phyloP scores from a whole-genome alignment of 2,113 vertebrate genomes.

The Cinclus cinclus region DNA sequence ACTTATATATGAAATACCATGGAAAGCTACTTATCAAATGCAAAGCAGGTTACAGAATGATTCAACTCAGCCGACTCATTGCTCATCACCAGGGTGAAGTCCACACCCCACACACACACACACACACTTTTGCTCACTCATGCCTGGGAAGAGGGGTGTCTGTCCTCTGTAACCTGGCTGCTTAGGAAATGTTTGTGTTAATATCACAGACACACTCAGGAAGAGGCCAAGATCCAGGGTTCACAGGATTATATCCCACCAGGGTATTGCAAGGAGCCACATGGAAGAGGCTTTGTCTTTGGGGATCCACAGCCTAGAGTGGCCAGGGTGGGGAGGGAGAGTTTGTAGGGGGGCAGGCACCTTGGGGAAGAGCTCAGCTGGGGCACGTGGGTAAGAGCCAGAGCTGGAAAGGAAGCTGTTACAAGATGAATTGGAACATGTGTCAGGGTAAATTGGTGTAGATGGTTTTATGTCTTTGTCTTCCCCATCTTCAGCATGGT shows the following conservation, averaged over 20 bases:
- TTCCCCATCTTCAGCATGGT: neutral
- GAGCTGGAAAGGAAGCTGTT: neutral
- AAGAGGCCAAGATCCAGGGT: neutral
- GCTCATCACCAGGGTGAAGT: neutral
- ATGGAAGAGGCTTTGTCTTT: neutral
- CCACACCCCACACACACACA: neutral
- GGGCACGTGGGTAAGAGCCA: neutral
- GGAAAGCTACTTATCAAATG: neutral
- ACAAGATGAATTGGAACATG: neutral
- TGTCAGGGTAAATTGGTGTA: neutral
- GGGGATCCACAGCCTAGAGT: neutral
- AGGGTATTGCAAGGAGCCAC: neutral
- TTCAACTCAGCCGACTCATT: neutral
- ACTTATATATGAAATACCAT: neutral
- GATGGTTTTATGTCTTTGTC: neutral
- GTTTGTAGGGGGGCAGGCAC: neutral
- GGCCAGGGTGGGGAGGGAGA: neutral
- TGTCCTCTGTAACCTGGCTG: neutral
- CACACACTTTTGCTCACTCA: accelerated
- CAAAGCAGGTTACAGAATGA: slow-evolving; percentile 24
- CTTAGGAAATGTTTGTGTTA: neutral
- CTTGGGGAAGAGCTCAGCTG: neutral
- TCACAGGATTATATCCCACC: neutral
- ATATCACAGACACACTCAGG: neutral
- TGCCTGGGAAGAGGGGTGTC: neutral